Conservation (phyloP, 1,140 invertebrate species). For the Steinernema khuongi region DNA sequence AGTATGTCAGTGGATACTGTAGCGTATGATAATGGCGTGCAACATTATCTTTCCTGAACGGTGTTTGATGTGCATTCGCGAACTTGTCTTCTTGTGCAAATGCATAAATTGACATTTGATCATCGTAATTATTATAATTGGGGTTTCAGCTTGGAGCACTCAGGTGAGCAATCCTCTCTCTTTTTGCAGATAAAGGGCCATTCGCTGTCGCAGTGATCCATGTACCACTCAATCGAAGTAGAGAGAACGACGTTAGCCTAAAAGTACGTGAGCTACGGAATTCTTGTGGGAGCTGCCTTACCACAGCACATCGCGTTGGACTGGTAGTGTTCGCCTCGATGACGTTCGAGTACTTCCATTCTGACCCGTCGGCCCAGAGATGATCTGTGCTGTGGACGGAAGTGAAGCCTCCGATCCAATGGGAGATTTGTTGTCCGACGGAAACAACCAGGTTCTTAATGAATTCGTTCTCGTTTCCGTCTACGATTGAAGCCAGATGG, state of each 20-base stretch:
- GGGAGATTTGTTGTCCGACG: not conserved
- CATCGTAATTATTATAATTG: too few relatives aligned
- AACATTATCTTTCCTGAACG: too few relatives aligned
- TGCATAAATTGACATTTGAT: too few relatives aligned
- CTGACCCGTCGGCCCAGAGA: not conserved
- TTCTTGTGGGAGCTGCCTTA: not conserved
- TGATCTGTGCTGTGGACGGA: not conserved
- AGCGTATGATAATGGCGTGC: too few relatives aligned
- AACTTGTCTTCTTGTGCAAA: too few relatives aligned
- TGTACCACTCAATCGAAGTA: slow-evolving; percentile 2
- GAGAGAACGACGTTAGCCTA: not conserved
- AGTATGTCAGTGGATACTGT: too few relatives aligned
- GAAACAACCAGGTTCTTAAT: not conserved
- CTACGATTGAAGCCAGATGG: not conserved
- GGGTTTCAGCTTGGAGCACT: too few relatives aligned
- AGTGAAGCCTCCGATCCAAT: slow-evolving; percentile 3
- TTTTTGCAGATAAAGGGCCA: slow-evolving; percentile 6
- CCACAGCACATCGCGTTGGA: not conserved
- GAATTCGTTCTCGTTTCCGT: not conserved
- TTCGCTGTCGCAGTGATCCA: not conserved
- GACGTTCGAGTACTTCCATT: not conserved
- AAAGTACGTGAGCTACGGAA: not conserved
- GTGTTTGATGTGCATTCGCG: too few relatives aligned
- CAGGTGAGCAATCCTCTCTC: too few relatives aligned
- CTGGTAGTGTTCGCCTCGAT: not conserved